Base-by-base conservation (phyloP, 1,140 invertebrate species). In the Hycleus phaleratus region DNA sequence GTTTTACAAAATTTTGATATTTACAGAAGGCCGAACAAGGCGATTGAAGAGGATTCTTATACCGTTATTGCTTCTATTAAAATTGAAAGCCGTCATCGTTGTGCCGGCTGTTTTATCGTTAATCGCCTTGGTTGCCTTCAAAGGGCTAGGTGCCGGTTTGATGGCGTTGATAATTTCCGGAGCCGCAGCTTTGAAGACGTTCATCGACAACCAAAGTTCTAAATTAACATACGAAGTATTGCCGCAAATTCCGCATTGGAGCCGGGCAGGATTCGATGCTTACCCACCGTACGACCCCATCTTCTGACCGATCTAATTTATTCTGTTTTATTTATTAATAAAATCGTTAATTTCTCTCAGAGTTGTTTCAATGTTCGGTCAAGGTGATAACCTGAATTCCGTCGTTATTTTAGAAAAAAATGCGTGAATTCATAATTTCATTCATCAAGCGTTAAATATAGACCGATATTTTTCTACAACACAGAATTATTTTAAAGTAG, bases 71-170 rank as follows among this genome's bases (percentile, higher is more conserved):
- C 65, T 86, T 52, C 75, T 78, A 18, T 66, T 86, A 59, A 83
- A 84, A 66, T 62, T 86, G 60, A 86, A 85, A 69, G 77, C 80
- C 24, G 72, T 79, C 24, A 78, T 85, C 7, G 70, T 85, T 32
- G 62, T 85, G 39, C 83, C 84, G n/a, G 76, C 84, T 10, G 58
- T 85, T 25, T 75, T 86, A 38, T 81, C 81, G 5, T 59, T 79
- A 38, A 78, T 85, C 47, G 79, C 79, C 11, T 68, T 85, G 38
- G 75, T 85, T 43, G 79, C 82, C 1, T 77, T 85, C 60, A 86
- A 85, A 63, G 82, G 82, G 44, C 72, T 86, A 4, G 81, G 81
- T 43, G 77, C 80, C 24, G 81, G 83, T 40, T 66, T 85, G n/a
- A 71, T 82, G 59, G 81, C 84, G 2, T 72, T 86, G 48, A 69